Evolutionary conservation across 2,797 vertebrate species (phyloP).

Genomic region (Acanthurus lineatus): DNA sequence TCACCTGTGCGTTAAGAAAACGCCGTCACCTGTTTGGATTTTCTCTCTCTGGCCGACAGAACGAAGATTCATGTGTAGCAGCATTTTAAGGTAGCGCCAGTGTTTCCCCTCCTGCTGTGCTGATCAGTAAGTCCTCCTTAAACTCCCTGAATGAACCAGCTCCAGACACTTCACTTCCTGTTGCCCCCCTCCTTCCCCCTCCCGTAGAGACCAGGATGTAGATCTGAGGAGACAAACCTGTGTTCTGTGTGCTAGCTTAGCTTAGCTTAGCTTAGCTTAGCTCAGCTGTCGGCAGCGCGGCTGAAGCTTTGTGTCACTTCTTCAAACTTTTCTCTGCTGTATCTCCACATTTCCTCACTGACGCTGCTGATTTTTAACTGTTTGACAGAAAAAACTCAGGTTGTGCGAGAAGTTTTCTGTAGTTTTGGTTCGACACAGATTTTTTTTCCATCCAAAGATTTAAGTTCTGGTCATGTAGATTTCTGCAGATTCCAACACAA

Average conservation of each 20-base stretch:
- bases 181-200: background rate
- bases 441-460: no score
- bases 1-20: background rate
- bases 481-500: no score
- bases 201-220: constrained; percentile 43
- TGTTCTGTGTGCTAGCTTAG: constrained; percentile 36
- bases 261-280: no score
- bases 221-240: constrained; percentile 7
- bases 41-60: constrained; percentile 74
- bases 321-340: no score
- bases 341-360: no score
- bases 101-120: constrained; percentile 42
- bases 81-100: constrained; percentile 53
- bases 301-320: no score
- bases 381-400: no score
- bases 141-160: constrained; percentile 24
- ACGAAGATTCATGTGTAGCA: constrained; percentile 45
- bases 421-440: no score
- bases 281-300: no score
- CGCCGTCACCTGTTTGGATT: background rate
- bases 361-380: no score
- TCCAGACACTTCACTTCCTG: constrained; percentile 20
- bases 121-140: constrained; percentile 24
- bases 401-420: no score
- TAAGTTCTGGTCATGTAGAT: no score